Evolutionary conservation across 2,113 vertebrate species (phyloP), one percentile per base, ranked within the genome.

Genomic region (Dolichotis patagonum): DNA sequence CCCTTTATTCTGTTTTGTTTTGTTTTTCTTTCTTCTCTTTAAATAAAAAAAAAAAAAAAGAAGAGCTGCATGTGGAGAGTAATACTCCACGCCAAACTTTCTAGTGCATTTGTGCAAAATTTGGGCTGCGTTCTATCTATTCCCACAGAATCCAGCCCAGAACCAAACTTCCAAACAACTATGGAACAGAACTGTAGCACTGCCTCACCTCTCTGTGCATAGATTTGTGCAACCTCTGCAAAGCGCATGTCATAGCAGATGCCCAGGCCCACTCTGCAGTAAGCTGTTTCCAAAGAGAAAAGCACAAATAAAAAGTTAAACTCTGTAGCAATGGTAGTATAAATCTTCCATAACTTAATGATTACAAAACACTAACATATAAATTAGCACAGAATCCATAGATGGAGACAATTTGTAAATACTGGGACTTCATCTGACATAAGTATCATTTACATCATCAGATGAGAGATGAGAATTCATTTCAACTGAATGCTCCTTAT

Each of bases 161-260:
- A 90, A 85, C 17, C 88, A 73, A 82, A 65, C 65, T n/a, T 38
- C 77, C n/a, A 7, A 41, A 78, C 1, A 56, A 7, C 43, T 22
- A 30, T 0, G 5, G 13, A 56, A 32, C 71, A 38, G 22, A 20
- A 30, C 3, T 4, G 2, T 3, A 63, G 75, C 24, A 62, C 84
- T 49, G 24, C 93, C 98, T 99, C n/a, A 99, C 99, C 99, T 99
- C 98, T 99, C 95, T 99, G 99, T 10, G 99, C 94, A 1, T 99
- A 99, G 97, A 99, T 98, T 77, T 99, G 99, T 28, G 99, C 99
- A 38, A 99, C 99, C 97, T 99, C 99, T 67, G 99, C 98, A 96
- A 99, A 99, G 84, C 99, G 99, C 6, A 99, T 99, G 96, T 99
- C 99, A 0, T 99, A 99, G 98, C 99, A 99, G 97, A 99, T 99